phyloP scores from a whole-genome alignment of 2,888 invertebrate genomes.

The Oegoconia quadripuncta region DNA sequence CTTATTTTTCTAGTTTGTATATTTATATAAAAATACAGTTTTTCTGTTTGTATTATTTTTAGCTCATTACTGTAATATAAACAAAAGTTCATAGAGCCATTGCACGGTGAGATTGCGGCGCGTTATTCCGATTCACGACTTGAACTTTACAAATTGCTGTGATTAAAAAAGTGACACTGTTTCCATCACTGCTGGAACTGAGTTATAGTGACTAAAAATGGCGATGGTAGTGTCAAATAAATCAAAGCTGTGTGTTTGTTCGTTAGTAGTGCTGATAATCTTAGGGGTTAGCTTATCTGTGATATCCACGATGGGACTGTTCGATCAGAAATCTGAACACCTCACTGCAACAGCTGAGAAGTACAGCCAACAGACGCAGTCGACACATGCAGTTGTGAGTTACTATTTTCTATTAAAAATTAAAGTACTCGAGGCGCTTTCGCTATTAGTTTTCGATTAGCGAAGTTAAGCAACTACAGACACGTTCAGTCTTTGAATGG shows the following conservation, averaged over 20 bases:
- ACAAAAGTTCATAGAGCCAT: no score
- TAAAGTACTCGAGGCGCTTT: neutral
- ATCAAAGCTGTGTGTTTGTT: conserved; percentile 55
- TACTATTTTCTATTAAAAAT: neutral
- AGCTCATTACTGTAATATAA: no score
- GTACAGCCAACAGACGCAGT: conserved; percentile 43
- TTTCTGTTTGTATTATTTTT: no score
- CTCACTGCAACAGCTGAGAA: conserved; percentile 51
- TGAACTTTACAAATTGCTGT: no score
- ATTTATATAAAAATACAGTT: no score
- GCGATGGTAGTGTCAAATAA: conserved; percentile 64
- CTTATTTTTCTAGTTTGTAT: no score
- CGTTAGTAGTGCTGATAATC: conserved; percentile 43
- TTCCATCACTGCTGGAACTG: no score
- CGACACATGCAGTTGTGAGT: conserved; percentile 8
- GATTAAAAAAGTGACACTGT: no score
- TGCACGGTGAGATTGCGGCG: no score
- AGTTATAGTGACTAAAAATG: conserved; percentile 40
- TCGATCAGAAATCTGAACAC: conserved; percentile 32
- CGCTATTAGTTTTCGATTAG: no score
- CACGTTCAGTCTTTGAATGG: no score
- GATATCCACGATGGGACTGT: conserved; percentile 44
- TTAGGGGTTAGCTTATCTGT: conserved; percentile 55
- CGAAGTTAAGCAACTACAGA: no score
- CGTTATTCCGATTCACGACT: neutral